Evolutionary conservation across 2,113 vertebrate genomes (phyloP), one percentile per base, ranked within the genome.

Genomic region (Oophaga pumilio): DNA sequence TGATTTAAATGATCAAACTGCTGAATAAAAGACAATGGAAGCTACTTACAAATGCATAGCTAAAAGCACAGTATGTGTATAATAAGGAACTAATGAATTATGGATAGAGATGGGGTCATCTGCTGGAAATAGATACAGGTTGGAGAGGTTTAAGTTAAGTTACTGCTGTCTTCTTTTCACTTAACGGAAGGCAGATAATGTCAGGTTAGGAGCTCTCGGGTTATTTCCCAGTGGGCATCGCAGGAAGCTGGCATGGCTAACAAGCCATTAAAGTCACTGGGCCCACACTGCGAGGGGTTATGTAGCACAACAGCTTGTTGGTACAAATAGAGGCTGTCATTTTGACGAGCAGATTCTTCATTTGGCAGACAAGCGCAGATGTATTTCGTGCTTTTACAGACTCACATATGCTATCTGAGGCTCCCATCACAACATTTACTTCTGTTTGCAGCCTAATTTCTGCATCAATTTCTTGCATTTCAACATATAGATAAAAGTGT

Each of bases 311-410:
- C 81, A 83, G 81, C 62, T 83, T 83, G 81, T 69, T 83, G 81
- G 53, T 50, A 83, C 81, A 83, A 53, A 83, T 28, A 33, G 22
- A 83, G 81, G 62, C 64, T 83, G 59, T 52, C 62, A 26, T 68
- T 83, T 52, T 83, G 81, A 83, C 49, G 57, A 83, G 69, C 62
- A 53, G 62, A 83, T 83, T 82, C 53, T 83, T 83, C 68, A 83
- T 83, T 83, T 83, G 81, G 81, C 81, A 20, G 62, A 68, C 81
- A 83, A 50, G n/a, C 66, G 22, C 14, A 26, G 78, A 80, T 80
- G 78, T 60, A 80, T 60, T 60, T 50, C 0, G 62, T 53, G 81
- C 53, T 83, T 69, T 83, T 83, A 83, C 62, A 26, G 20, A 28
- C 66, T 24, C 49, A 10, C 81, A 83, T 83, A 83, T 68, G 81